These are phyloP conservation scores for Danio jaintianensis DNA, from an alignment of 2,797 vertebrate species.

Conservation along the genomic window DNA sequence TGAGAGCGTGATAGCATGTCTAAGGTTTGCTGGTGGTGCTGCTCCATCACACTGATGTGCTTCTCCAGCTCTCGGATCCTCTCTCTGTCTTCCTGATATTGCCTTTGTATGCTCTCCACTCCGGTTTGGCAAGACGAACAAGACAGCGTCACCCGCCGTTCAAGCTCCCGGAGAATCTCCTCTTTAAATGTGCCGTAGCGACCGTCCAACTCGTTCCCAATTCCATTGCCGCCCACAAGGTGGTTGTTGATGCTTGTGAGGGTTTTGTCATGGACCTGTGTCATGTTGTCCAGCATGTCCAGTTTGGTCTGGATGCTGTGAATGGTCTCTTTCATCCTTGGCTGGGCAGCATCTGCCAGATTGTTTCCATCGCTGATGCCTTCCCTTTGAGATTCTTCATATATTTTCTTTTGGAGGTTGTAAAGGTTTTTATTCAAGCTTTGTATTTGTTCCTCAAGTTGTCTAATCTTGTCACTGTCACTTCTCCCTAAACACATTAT, in stretches of 20 bases:
- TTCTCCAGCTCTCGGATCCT: slow-evolving; percentile 86
- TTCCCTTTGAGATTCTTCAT: slow-evolving; percentile 67
- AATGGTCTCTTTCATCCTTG: slow-evolving; percentile 89
- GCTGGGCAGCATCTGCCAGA: slow-evolving; percentile 85
- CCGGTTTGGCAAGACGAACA: slow-evolving; percentile 85
- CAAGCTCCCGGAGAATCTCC: slow-evolving; percentile 81
- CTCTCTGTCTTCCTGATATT: slow-evolving; percentile 86
- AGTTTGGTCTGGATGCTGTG: slow-evolving; percentile 87
- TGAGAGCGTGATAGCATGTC: slow-evolving; percentile 73
- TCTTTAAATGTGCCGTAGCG: slow-evolving; percentile 73
- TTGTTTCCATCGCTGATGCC: slow-evolving; percentile 75
- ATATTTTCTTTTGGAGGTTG: slow-evolving; percentile 81
- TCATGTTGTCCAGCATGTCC: slow-evolving; percentile 88
- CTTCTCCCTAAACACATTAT: slow-evolving; percentile 71
- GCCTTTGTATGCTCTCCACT: slow-evolving; percentile 82
- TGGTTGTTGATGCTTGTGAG: slow-evolving; percentile 84
- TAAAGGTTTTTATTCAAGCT: slow-evolving; percentile 85
- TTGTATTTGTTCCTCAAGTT: slow-evolving; percentile 88
- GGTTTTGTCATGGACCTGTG: slow-evolving; percentile 85
- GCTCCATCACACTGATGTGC: slow-evolving; percentile 82
- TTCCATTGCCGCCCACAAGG: slow-evolving; percentile 69
- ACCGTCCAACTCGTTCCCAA: slow-evolving; percentile 69
- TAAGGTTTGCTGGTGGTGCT: slow-evolving; percentile 79
- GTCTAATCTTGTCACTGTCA: slow-evolving; percentile 81
- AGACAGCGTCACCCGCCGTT: slow-evolving; percentile 82